phyloP scores from a whole-genome alignment of 2,888 invertebrate species.

The Myopa testacea region DNA sequence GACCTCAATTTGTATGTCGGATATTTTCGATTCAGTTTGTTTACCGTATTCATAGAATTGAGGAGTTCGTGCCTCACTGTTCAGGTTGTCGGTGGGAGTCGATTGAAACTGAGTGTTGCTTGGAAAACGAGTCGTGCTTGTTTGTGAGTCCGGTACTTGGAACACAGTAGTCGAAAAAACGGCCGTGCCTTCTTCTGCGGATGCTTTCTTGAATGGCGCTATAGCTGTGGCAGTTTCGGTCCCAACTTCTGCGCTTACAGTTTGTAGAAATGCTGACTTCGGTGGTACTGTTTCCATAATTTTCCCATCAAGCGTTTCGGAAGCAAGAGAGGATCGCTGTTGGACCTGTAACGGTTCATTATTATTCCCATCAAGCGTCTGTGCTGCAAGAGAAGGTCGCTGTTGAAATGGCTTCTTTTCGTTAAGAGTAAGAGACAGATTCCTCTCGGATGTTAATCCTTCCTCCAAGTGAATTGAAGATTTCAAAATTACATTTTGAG shows the following conservation, averaged over 20 bases:
- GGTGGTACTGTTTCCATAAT: conserved; percentile 63
- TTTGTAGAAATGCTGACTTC: conserved; percentile 51
- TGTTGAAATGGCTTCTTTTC: conserved; percentile 45
- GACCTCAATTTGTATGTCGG: conserved; percentile 65
- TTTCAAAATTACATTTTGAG: conserved; percentile 62
- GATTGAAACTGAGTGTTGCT: conserved; percentile 41
- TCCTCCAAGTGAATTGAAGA: conserved; percentile 66
- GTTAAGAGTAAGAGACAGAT: conserved; percentile 56
- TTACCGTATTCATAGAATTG: conserved; percentile 22
- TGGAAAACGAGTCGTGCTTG: conserved; percentile 54
- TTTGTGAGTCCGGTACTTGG: conserved; percentile 54
- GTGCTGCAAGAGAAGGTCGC: conserved; percentile 53
- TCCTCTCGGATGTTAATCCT: conserved; percentile 45
- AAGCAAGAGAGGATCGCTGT: conserved; percentile 52
- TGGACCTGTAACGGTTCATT: conserved; percentile 49
- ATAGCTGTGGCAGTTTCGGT: conserved; percentile 20
- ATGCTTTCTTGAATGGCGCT: conserved; percentile 1
- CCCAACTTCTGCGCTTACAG: conserved; percentile 17
- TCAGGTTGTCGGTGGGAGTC: conserved; percentile 5
- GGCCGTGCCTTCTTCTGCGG: not conserved
- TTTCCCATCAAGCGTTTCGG: conserved; percentile 56
- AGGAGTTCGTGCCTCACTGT: not conserved
- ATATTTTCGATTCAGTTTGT: conserved; percentile 63
- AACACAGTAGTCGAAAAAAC: conserved; percentile 56
- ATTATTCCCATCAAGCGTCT: conserved; percentile 57